These are phyloP conservation scores for Oncorhynchus mykiss DNA, from an alignment of 2,113 vertebrate species.

Conservation along the genomic window DNA sequence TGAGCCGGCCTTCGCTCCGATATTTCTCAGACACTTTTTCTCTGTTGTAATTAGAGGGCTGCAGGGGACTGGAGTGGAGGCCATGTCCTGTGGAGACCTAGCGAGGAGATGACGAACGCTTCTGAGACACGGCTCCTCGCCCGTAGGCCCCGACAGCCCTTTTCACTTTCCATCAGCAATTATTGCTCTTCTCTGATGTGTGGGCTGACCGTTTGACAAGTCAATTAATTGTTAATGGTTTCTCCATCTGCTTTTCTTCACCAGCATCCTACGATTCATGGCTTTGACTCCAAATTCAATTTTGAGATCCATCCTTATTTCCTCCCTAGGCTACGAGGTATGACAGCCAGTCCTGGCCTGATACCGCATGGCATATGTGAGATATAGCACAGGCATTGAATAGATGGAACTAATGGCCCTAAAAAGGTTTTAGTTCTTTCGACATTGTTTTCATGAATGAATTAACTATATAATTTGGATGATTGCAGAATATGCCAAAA, in stretches of 20 bases:
- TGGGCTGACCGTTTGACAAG: constrained; percentile 26
- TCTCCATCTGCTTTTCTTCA: constrained; percentile 19
- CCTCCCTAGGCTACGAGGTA: not conserved
- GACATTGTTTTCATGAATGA: too few relatives aligned
- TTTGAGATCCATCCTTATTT: not conserved
- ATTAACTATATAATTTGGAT: too few relatives aligned
- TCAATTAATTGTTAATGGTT: constrained; percentile 37
- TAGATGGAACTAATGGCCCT: too few relatives aligned
- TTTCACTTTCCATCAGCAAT: constrained; percentile 35
- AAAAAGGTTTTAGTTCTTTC: too few relatives aligned
- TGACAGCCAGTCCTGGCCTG: not conserved
- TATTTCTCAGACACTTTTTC: not conserved
- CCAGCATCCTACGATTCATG: constrained; percentile 7
- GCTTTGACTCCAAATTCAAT: constrained; percentile 12
- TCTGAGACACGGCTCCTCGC: not conserved
- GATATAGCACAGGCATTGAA: too few relatives aligned
- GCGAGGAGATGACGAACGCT: not conserved
- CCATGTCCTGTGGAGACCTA: constrained; percentile 9
- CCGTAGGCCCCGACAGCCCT: constrained; percentile 30
- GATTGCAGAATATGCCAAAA: too few relatives aligned
- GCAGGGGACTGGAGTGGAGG: constrained; percentile 4
- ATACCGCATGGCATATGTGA: too few relatives aligned
- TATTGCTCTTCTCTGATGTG: constrained; percentile 14
- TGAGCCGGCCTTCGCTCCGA: constrained; percentile 14
- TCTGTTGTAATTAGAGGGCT: constrained; percentile 2